Base-by-base conservation (phyloP, 2,888 invertebrate genomes). In the Brenthis daphne region DNA sequence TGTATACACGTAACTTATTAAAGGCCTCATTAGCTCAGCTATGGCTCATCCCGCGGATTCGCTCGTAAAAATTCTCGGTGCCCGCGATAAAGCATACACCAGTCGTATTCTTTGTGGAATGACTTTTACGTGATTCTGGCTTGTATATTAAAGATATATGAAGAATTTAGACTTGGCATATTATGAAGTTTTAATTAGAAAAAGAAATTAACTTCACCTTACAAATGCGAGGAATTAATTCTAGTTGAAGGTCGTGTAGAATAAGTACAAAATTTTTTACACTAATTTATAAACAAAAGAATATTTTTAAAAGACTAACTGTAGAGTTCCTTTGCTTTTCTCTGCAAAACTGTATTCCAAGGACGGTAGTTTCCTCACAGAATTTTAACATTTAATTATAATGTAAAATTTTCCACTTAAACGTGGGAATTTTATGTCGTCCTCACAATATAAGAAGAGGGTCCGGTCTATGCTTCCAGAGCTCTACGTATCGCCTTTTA, bases 61-160 rank as follows among this genome's bases (percentile, higher is more conserved):
- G 77, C 81, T 88, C 88, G 87, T 88, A 88, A 87, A 87, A 87
- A 86, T 87, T 85, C 85, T 81, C 83, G 84, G 81, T 77, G 77
- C 77, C 72, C 76, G 76, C 85, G 86, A 85, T 88, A 88, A 86
- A 86, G 82, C 83, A 85, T 80, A 82, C 77, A 79, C 79, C 79
- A 76, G 76, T 76, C 80, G 80, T 80, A 81, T 81, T 83, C 80
- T 75, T 79, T 75, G 80, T 77, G 79, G 77, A 87, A 89, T 88
- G 87, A 82, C 80, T 80, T 74, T 79, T 82, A 89, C 89, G 89
- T 89, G 89, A 85, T 82, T 75, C 81, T 79, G 76, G 74, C 73
- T 78, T 78, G 74, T 81, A 77, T 81, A 71, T 33, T 20, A 55
- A 33, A 67, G 76, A 67, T n/a, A 16, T 58, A 33, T 0, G 16